Evolutionary conservation across 2,797 vertebrate species (phyloP), one percentile per base, ranked within the genome.

Genomic region (Philypnodon macrostomus): DNA sequence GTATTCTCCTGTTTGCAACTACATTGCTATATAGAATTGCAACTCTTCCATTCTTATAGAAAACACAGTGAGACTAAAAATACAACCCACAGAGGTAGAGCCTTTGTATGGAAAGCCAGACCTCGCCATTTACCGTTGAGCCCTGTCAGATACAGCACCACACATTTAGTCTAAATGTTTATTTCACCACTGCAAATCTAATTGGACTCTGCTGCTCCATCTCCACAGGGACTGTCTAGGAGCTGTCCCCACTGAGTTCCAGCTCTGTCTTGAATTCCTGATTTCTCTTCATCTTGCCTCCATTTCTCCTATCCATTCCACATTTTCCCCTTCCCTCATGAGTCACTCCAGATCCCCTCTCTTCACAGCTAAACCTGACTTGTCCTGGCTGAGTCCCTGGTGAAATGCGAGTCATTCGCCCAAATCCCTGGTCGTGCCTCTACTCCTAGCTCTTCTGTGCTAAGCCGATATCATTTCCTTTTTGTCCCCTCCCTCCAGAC

Each of bases 401-500:
- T 44, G 63, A 75, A 60, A 52, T 1, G 1, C 29, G 5, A 46
- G 47, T 62, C 54, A 47, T 66, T 61, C 16, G 17, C 53, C 37
- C 61, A 51, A 45, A 49, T 70, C 63, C 55, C 47, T 34, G 26
- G 57, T 46, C 38, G 46, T 15, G 37, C 54, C 3, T 12, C 50
- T 23, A 30, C 33, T 40, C n/a, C n/a, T n/a, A 21, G 33, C 57
- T 53, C 48, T 37, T 17, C 30, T n/a, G 16, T 18, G 53, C 44
- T 62, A 47, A 53, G 58, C 66, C 55, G 0, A 27, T n/a, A 67
- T 63, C 62, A 52, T 58, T 54, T 64, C 63, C 51, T 61, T 29
- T 49, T 47, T 58, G 51, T 57, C 63, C 53, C 37, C 47, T 30
- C 14, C 59, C 31, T 12, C 29, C 30, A 38, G 24, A 24, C 31